These are phyloP conservation scores for Anarrhichthys ocellatus DNA, from an alignment of 2,113 vertebrate genomes.

Conservation along the genomic window DNA sequence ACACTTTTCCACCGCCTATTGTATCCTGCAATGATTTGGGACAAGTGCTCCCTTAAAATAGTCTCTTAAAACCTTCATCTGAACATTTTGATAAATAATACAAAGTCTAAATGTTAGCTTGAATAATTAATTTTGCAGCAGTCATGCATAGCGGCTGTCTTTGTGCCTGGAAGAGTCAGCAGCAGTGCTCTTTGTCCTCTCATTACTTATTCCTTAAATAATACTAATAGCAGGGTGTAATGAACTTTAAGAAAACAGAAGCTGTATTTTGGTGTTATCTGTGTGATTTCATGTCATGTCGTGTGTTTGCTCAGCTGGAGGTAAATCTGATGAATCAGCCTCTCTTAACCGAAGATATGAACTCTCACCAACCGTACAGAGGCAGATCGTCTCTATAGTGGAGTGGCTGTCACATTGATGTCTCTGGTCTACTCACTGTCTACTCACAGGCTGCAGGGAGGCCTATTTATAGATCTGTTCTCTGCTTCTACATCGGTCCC, in stretches of 20 bases:
- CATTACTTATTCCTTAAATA: conserved; percentile 12
- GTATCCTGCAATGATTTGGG: conserved; percentile 55
- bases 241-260: conserved; percentile 23
- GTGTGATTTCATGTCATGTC: conserved; percentile 26
- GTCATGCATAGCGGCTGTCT: conserved; percentile 66
- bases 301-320: conserved; percentile 28
- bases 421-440: conserved; percentile 77
- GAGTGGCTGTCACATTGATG: conserved; percentile 78
- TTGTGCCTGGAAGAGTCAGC: conserved; percentile 54
- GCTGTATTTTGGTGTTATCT: neutral
- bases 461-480: conserved; percentile 79
- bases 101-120: conserved; percentile 72
- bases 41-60: conserved; percentile 65
- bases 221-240: neutral
- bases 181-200: conserved; percentile 34
- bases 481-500: conserved; percentile 61
- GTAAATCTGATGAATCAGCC: conserved; percentile 56
- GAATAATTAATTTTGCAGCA: conserved; percentile 76
- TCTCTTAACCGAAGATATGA: conserved; percentile 39
- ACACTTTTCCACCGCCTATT: neutral
- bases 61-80: conserved; percentile 66
- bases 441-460: conserved; percentile 78
- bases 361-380: conserved; percentile 50
- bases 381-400: conserved; percentile 50
- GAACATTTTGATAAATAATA: conserved; percentile 77